Conservation (phyloP, 2,113 vertebrate species). For the Corythornis madagascariensis region DNA sequence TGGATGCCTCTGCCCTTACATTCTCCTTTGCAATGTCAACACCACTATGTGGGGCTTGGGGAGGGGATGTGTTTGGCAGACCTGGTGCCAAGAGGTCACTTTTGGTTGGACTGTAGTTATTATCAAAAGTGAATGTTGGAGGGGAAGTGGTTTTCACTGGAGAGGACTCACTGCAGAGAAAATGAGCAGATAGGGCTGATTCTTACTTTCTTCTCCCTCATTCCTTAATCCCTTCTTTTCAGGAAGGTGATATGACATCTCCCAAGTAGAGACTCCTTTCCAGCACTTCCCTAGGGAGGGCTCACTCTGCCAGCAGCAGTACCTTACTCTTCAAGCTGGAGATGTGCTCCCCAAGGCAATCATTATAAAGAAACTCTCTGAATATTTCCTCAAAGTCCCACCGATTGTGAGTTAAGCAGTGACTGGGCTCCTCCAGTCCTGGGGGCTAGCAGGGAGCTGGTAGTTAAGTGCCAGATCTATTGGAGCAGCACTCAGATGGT, state of each 20-base stretch:
- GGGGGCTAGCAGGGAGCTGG: not conserved
- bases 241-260: not conserved
- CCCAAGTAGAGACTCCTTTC: not conserved
- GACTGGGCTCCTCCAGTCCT: not conserved
- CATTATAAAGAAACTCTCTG: not conserved
- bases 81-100: not conserved
- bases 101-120: not conserved
- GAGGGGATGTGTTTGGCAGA: not conserved
- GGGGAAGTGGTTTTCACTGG: not conserved
- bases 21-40: not conserved
- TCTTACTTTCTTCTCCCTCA: not conserved
- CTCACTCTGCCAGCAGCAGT: not conserved
- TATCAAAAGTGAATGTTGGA: not conserved
- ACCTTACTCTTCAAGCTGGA: not conserved
- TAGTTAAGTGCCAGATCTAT: not conserved
- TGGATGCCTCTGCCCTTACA: not conserved
- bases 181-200: not conserved
- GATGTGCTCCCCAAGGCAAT: not conserved
- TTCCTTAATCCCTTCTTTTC: not conserved
- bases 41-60: not conserved
- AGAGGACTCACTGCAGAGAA: not conserved
- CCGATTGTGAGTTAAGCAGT: not conserved
- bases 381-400: not conserved
- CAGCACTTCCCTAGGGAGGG: not conserved
- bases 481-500: not conserved